Evolutionary conservation across 2,797 vertebrate genomes (phyloP).

Genomic region (Chromobotia macracanthus): DNA sequence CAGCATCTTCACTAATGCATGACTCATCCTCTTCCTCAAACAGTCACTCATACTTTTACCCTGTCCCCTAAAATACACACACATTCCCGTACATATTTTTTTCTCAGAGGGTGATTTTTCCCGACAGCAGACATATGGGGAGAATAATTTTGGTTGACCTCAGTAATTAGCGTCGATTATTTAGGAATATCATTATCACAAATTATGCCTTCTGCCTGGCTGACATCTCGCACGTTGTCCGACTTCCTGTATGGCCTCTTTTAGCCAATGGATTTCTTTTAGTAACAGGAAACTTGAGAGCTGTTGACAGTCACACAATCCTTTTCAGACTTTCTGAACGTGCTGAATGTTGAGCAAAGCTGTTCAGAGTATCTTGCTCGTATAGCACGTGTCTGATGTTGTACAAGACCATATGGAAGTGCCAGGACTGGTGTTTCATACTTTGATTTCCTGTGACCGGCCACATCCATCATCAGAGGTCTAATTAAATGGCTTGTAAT

Average conservation of each 20-base stretch:
- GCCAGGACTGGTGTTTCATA: conserved; percentile 10
- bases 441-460: conserved; percentile 2
- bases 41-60: conserved; percentile 28
- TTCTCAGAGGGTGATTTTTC: conserved; percentile 47
- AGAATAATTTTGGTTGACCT: conserved; percentile 73
- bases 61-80: conserved; percentile 14
- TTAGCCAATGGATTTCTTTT: conserved; percentile 3
- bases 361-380: neutral
- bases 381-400: conserved; percentile 18
- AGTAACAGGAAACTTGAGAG: conserved; percentile 8
- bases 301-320: neutral
- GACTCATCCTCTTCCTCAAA: conserved; percentile 50
- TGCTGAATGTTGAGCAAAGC: neutral
- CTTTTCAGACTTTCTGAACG: neutral
- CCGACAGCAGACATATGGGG: conserved; percentile 67
- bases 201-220: conserved; percentile 30
- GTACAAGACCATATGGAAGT: conserved; percentile 31
- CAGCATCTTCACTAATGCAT: conserved; percentile 40
- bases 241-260: neutral
- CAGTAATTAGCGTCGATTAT: conserved; percentile 64
- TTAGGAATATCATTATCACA: conserved; percentile 63
- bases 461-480: conserved; percentile 11
- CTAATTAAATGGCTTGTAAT: conserved; percentile 36
- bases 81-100: conserved; percentile 37
- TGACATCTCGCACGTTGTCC: conserved; percentile 39